Evolutionary conservation across 2,888 invertebrate genomes (phyloP).

Genomic region (Mythimna albipuncta): DNA sequence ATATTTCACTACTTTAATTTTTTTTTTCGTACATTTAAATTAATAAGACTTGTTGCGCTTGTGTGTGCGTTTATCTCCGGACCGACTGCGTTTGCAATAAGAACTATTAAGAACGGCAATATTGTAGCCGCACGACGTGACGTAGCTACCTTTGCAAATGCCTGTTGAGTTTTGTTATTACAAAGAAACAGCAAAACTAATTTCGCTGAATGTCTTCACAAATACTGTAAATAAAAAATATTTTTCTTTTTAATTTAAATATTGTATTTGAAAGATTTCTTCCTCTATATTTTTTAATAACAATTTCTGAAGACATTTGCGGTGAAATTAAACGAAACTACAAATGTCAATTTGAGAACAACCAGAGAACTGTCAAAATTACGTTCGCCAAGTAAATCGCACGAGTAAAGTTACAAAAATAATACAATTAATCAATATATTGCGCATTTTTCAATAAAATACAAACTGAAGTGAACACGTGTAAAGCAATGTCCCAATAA

Average conservation of each 20-base stretch:
- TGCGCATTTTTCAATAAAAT: constrained; percentile 11
- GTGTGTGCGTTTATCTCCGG: too few relatives aligned
- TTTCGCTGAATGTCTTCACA: background rate
- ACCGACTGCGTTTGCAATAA: too few relatives aligned
- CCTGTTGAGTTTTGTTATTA: constrained; percentile 18
- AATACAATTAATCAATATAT: constrained; percentile 27
- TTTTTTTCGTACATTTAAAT: too few relatives aligned
- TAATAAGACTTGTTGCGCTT: too few relatives aligned
- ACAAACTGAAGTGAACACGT: constrained; percentile 5
- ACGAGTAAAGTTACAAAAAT: constrained; percentile 50
- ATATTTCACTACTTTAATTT: too few relatives aligned
- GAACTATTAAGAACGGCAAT: too few relatives aligned
- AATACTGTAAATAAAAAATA: background rate
- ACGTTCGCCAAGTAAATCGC: constrained; percentile 54
- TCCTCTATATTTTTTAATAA: background rate
- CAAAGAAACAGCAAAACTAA: background rate
- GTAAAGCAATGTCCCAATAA: constrained; percentile 24
- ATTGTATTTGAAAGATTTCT: background rate
- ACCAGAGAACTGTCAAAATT: constrained; percentile 56
- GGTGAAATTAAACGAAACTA: constrained; percentile 39
- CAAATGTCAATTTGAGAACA: constrained; percentile 36
- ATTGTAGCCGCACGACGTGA: too few relatives aligned
- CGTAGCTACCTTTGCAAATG: constrained; percentile 21
- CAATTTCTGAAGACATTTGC: too few relatives aligned
- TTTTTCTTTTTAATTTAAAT: background rate